A percentile compares a stretch with the other conserved stretches of the same genome.
Evolutionary conservation across 2,113 vertebrate genomes (phyloP).

Genomic region (Pteruthius melanotis): DNA sequence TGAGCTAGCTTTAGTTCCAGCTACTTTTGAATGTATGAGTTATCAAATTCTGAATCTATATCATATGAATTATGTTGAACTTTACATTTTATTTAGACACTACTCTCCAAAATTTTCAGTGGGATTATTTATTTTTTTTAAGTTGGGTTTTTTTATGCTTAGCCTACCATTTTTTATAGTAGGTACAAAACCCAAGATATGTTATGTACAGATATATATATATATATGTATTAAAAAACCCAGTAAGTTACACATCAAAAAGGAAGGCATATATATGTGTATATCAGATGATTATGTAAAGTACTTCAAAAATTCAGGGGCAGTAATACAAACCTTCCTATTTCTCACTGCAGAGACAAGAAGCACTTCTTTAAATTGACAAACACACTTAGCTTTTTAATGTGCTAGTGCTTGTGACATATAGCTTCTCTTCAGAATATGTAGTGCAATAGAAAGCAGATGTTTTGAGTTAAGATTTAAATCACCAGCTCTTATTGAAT

Average conservation of each 20-base stretch:
- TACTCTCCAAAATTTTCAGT: background rate
- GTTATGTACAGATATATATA: background rate
- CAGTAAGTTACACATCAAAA: background rate
- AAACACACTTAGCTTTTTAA: background rate
- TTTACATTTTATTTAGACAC: background rate
- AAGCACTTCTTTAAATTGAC: background rate
- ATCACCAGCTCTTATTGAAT: conserved; percentile 38
- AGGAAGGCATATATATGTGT: background rate
- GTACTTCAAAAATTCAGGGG: background rate
- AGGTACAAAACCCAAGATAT: background rate
- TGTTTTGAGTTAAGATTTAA: conserved; percentile 57
- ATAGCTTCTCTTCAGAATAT: background rate
- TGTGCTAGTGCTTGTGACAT: background rate
- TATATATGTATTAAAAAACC: background rate
- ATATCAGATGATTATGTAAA: background rate
- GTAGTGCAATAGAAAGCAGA: conserved; percentile 10
- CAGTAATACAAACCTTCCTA: background rate
- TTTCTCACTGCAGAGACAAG: background rate
- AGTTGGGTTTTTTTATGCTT: background rate
- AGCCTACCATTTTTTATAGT: background rate
- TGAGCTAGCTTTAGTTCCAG: background rate
- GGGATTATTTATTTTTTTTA: background rate
- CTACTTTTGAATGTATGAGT: background rate
- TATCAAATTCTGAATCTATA: background rate
- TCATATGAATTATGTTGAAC: background rate